These are phyloP conservation scores for Acleris literana DNA, from an alignment of 2,888 invertebrate genomes.

Conservation along the genomic window DNA sequence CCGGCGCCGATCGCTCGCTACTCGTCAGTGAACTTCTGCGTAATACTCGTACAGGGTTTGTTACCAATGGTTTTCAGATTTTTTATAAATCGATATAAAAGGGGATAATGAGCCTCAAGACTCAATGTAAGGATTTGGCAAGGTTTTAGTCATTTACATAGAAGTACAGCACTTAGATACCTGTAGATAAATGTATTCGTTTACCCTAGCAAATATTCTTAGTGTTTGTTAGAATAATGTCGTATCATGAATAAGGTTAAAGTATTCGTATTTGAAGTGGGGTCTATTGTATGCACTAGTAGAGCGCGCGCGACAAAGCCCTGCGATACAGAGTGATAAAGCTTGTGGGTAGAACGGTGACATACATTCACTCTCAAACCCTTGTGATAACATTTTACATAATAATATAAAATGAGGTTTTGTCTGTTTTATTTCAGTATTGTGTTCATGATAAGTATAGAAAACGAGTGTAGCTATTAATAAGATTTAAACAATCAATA, in stretches of 20 bases:
- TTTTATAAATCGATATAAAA: too few species aligned
- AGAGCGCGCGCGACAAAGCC: constrained; percentile 60
- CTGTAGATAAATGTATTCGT: background rate
- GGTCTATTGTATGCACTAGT: constrained; percentile 64
- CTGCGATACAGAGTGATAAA: constrained; percentile 42
- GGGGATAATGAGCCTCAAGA: too few species aligned
- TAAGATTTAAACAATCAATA: too few species aligned
- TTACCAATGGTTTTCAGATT: too few species aligned
- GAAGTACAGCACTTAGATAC: background rate
- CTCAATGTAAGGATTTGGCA: background rate
- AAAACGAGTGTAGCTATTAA: too few species aligned
- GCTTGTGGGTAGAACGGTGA: constrained; percentile 31
- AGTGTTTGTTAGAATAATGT: constrained; percentile 37
- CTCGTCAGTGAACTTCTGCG: too few species aligned
- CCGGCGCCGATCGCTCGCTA: too few species aligned
- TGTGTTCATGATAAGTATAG: too few species aligned
- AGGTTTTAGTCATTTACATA: constrained; percentile 2
- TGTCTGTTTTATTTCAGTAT: too few species aligned
- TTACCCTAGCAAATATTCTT: constrained; percentile 21
- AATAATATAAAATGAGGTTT: background rate
- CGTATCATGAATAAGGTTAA: constrained; percentile 47
- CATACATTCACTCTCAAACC: constrained; percentile 12
- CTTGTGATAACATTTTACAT: constrained; percentile 15
- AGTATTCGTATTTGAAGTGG: constrained; percentile 44
- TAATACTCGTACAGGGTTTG: too few species aligned